Evolutionary conservation across 2,113 vertebrate genomes (phyloP), one percentile per base, ranked within the genome.

Genomic region (Prolemur simus): DNA sequence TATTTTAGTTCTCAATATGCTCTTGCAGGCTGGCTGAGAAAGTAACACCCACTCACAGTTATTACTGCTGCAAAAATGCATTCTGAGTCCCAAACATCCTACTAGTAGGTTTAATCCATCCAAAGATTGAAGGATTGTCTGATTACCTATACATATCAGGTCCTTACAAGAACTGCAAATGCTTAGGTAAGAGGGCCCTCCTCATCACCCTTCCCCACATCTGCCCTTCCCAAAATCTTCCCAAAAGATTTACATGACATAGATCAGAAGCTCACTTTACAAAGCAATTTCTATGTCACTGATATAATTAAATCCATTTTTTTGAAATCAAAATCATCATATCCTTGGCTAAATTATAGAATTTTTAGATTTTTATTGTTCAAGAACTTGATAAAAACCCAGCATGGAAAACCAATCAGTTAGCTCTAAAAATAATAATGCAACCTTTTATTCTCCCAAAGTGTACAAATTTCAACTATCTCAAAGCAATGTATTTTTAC

Each of bases 331-430:
- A 58, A 69, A 93, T 66, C 23, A 90, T n/a, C 20, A 69, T n/a
- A 74, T 66, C 27, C 5, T 63, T 95, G 56, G 27, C 6, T 23
- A 93, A 83, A 93, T 88, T 58, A 68, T 47, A 58, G 81, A 68
- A 68, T 60, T 34, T 89, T 88, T 64, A 60, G 52, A 63, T 27
- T 78, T 85, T 76, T 66, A 91, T 47, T 71, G 42, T 73, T 64
- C 9, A 77, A 96, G 93, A 88, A 81, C 20, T 91, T 60, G 93
- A 69, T 56, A 58, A 93, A 95, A 95, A 78, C 18, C 6, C n/a
- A 74, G 39, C 23, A 73, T 45, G 49, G 49, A 74, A 87, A 94
- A 94, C 4, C 20, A 92, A 66, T 27, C 47, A 54, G 64, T 58
- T 88, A 97, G 9, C 6, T 83, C 29, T 68, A 92, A 92, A 92